Percentiles rank a stretch among this genome's conserved stretches.
Conservation (phyloP, 53 echinoderm and acorn worm genomes). For the Echinometra lucunter region DNA sequence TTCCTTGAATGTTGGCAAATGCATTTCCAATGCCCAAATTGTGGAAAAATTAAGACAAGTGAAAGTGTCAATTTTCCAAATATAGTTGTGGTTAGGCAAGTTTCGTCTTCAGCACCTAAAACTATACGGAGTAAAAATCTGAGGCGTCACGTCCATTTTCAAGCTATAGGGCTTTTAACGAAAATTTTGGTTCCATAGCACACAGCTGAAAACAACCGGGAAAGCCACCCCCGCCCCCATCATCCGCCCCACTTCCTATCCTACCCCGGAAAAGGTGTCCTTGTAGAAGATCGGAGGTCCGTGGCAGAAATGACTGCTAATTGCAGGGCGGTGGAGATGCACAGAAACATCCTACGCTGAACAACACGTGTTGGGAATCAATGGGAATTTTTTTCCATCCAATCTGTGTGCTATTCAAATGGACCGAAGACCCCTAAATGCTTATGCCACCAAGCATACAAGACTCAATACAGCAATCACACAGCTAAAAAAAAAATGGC, state of each 20-base stretch:
- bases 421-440: constrained; percentile 9
- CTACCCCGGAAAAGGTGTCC: background rate
- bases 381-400: background rate
- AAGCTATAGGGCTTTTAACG: no score
- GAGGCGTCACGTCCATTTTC: no score
- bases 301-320: background rate
- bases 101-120: no score
- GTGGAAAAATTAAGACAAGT: no score
- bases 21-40: no score
- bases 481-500: background rate
- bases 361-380: background rate
- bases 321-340: background rate
- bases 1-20: no score
- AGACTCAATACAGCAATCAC: background rate
- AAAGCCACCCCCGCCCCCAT: background rate
- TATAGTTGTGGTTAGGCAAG: no score
- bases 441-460: background rate
- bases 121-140: no score
- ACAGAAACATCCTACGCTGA: background rate
- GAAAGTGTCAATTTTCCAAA: no score
- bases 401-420: background rate
- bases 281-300: background rate
- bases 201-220: background rate
- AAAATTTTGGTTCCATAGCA: no score
- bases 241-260: background rate